Evolutionary conservation across 2,797 vertebrate genomes (phyloP), one percentile per base, ranked within the genome.

Genomic region (Dipus sagitta): DNA sequence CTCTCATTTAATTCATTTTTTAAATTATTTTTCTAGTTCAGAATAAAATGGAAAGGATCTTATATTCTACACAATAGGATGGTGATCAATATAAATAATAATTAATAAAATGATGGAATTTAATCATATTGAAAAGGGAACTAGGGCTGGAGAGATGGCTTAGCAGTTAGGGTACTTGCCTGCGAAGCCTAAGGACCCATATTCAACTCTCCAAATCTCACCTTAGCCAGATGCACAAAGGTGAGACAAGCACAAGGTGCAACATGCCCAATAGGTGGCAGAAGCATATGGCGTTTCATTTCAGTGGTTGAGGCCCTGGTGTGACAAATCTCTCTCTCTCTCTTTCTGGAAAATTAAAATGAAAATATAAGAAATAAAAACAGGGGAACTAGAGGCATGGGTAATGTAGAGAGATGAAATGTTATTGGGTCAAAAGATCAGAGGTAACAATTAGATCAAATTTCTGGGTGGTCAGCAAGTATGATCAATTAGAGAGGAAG

Each of bases 11-110:
- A 93, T 20, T 78, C 71, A 90, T 86, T 38, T 38, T 90, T 34
- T 2, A 17, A 91, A 38, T 64, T 84, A 0, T 65, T 90, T 93
- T 92, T 18, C 72, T 89, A 76, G 28, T 67, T 89, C 47, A 77
- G 18, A 72, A 68, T 72, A 76, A 23, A 14, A 18, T 3, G 1
- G 28, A 75, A 95, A 74, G 54, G 42, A 93, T 17, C 30, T 94
- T 92, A 88, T 72, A 85, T 30, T 83, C 11, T 58, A 86, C 24
- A 92, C 71, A 90, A 26, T 81, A 23, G 77, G 38, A 82, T 65
- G 64, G 86, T 82, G 92, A 70, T 65, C 6, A 58, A 17, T 17
- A 58, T 58, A 14, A 58, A 58, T 58, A 58, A 58, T 58, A 58
- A 17, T 47, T 17, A 58, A 17, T 58, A 14, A 58, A 79, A 28